phyloP scores from a whole-genome alignment of 2,888 invertebrate genomes.

The Coelopa pilipes region DNA sequence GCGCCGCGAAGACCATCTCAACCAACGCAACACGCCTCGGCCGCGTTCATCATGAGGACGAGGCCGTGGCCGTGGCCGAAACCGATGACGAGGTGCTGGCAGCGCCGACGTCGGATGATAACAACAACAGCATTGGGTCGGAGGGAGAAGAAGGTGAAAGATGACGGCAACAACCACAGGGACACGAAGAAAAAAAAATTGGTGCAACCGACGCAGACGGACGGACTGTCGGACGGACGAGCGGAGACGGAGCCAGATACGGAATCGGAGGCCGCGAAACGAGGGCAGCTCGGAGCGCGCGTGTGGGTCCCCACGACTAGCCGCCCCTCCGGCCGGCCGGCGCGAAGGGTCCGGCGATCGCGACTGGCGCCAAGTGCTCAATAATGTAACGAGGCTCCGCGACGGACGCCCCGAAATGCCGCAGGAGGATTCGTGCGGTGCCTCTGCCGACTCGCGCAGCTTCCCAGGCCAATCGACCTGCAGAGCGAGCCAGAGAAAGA shows the following conservation, averaged over 20 bases:
- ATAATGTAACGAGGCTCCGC: slow-evolving; percentile 65
- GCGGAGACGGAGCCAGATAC: no score
- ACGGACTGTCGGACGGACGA: no score
- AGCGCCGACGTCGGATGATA: no score
- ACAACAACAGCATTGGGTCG: slow-evolving; percentile 34
- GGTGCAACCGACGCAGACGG: slow-evolving; percentile 30
- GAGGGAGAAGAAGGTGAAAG: slow-evolving; percentile 47
- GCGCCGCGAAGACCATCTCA: background rate
- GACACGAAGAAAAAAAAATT: slow-evolving; percentile 21
- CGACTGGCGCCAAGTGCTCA: slow-evolving; percentile 67
- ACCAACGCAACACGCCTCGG: background rate
- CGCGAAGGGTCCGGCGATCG: slow-evolving; percentile 44
- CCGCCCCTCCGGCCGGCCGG: slow-evolving; percentile 14
- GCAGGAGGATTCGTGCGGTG: slow-evolving; percentile 23
- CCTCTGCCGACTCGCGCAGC: background rate
- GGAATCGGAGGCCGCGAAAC: background rate
- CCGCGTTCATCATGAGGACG: slow-evolving; percentile 24
- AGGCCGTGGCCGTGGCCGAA: slow-evolving; percentile 6
- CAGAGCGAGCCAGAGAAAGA: no score
- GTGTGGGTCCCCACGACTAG: slow-evolving; percentile 40
- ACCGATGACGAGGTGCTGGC: no score
- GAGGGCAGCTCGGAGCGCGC: slow-evolving; percentile 35
- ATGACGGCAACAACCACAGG: slow-evolving; percentile 42
- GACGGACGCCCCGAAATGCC: slow-evolving; percentile 41
- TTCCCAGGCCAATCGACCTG: slow-evolving; percentile 35